Evolutionary conservation across 1,140 invertebrate species (phyloP), one percentile per base, ranked within the genome.

Genomic region (Phymorhynchus buccinoides): DNA sequence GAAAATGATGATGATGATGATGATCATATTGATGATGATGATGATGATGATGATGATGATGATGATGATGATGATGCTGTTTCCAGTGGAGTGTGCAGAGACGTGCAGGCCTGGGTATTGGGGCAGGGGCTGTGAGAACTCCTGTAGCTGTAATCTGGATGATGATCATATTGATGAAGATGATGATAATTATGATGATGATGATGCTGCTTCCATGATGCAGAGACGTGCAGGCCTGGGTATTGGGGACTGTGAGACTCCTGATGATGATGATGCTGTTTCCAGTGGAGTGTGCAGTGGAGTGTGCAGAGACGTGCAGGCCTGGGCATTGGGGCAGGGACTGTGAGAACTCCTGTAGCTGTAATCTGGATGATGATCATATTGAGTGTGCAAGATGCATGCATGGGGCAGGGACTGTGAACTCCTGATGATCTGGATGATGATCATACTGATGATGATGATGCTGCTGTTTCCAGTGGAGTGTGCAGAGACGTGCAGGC

Each of bases 261-360:
- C 7, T 27, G 68, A 73, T 27, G 68, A 73, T 27, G 68, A 73
- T 27, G 68, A 73, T 27, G 68, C 7, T 73, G 68, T 37, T 84
- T 52, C 12, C 48, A 52, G 22, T 27, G 62, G 18, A 27, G 62
- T n/a, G n/a, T n/a, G n/a, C n/a, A n/a, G n/a, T n/a, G n/a, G n/a
- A n/a, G n/a, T 86, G 73, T 56, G 66, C 27, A 22, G 66, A 89
- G 30, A 87, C 84, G 48, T 90, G 90, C 86, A 78, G 80, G 0
- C 4, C 16, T 6, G 77, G 86, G n/a, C 62, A 42, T 16, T 90
- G 73, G 78, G 90, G 90, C 16, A 62, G 83, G n/a, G 80, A 73
- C 27, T 7, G 27, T 73, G 68, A 73, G 7, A 27, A 77, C 22
- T 4, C n/a, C 41, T 9, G 35, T 32, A 27, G 35, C 22, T 4